A percentile compares a stretch with the other conserved stretches of the same genome.
Conservation (phyloP, 2,113 vertebrate genomes). For the Zosterops borbonicus region DNA sequence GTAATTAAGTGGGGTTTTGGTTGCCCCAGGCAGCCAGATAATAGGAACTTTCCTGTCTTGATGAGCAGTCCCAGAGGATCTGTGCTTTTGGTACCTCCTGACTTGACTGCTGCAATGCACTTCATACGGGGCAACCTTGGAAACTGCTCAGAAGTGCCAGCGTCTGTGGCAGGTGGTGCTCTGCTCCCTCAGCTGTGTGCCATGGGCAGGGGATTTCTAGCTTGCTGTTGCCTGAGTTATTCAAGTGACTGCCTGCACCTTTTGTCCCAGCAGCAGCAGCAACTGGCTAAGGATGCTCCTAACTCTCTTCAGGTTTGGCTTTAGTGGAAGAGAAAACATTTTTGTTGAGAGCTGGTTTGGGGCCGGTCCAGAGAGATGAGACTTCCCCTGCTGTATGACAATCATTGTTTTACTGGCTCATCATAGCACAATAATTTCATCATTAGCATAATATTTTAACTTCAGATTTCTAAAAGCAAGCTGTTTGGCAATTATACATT, state of each 20-base stretch:
- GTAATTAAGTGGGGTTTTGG: conserved; percentile 54
- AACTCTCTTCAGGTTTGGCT: background rate
- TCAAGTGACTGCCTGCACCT: background rate
- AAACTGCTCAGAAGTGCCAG: background rate
- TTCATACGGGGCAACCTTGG: background rate
- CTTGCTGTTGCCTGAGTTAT: background rate
- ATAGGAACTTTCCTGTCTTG: conserved; percentile 56
- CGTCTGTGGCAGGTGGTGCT: background rate
- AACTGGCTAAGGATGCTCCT: background rate
- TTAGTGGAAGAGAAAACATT: background rate
- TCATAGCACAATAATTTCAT: background rate
- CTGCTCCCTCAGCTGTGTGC: background rate
- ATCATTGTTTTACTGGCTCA: background rate
- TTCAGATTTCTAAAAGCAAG: background rate
- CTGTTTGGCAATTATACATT: background rate
- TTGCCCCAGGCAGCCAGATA: conserved; percentile 62
- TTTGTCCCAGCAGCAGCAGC: background rate
- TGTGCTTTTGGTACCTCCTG: conserved; percentile 20
- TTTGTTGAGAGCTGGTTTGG: background rate
- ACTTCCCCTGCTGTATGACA: background rate
- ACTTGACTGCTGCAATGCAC: conserved; percentile 4
- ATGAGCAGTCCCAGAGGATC: conserved; percentile 46
- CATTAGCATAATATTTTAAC: background rate
- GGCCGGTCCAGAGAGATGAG: background rate
- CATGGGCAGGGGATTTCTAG: background rate